Conservation (phyloP, 1,140 invertebrate species). For the Teleopsis dalmanni region DNA sequence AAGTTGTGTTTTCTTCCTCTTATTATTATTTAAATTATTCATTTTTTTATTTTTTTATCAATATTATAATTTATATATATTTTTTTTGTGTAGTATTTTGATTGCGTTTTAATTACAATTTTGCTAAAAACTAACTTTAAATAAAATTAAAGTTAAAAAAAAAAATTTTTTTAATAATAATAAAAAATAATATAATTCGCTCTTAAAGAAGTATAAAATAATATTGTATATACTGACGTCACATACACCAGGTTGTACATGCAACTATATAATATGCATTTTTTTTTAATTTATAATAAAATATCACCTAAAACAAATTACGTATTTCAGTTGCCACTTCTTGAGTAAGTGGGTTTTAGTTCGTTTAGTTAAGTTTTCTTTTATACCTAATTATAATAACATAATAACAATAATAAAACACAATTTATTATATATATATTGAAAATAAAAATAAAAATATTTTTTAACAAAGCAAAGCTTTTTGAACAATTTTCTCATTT, state of each 20-base stretch:
- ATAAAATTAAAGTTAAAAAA: constrained; percentile 16
- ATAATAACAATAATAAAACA: constrained; percentile 35
- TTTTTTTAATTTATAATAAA: constrained; percentile 1
- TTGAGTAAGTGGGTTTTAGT: no score
- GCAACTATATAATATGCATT: constrained; percentile 1
- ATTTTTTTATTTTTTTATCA: constrained; percentile 13
- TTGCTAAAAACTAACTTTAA: constrained; percentile 44
- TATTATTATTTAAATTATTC: constrained; percentile 34
- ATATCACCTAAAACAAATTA: constrained; percentile 44
- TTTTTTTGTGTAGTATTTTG: constrained; percentile 27
- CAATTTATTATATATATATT: constrained; percentile 14
- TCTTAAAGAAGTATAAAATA: constrained; percentile 2
- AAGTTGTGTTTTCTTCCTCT: constrained; percentile 17
- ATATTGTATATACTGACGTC: constrained; percentile 6
- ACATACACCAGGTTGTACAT: constrained; percentile 6
- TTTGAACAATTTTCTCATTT: constrained; percentile 7
- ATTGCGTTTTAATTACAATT: constrained; percentile 39
- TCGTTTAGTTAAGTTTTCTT: constrained; percentile 20
- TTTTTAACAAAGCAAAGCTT: constrained; percentile 39
- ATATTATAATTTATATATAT: constrained; percentile 13
- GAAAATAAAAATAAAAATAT: constrained; percentile 27
- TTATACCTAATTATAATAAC: constrained; percentile 14
- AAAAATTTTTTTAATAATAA: constrained; percentile 3
- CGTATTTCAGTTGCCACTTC: constrained; percentile 43
- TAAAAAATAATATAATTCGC: constrained; percentile 4